Base-by-base conservation (phyloP, 2,113 vertebrate species). In the Rhinogobius similis region DNA sequence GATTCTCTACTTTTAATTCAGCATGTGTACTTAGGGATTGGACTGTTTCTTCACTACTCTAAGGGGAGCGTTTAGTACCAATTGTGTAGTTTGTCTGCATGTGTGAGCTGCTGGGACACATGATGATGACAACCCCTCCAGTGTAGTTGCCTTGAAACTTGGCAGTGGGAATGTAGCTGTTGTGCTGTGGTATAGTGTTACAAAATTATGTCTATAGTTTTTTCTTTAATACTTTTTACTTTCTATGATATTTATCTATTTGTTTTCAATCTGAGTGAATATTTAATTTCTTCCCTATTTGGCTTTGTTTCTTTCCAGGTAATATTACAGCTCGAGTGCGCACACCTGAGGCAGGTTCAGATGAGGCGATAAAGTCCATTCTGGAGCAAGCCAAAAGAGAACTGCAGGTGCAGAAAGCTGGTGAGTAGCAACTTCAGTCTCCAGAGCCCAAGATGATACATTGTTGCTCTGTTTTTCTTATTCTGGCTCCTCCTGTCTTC, bases 361-460 rank as follows among this genome's bases (percentile, higher is more conserved):
- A 98, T 44, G 95, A 98, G 89, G 96, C 95, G 46, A 98, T 99
- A 93, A 98, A 96, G 93, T 97, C 95, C 76, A 98, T 99, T 86
- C 94, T 98, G 7, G 97, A 99, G 69, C 95, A 98, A 92, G 95
- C 96, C 85, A 98, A 96, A 91, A 93, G 95, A 93, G 96, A 98
- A 91, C 93, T 98, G 83, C 97, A 97, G 93, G 96, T 96, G 87
- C 96, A 97, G 92, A 98, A 96, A 93, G 95, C 94, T 66, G 96
- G 97, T 98, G 92, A 11, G 64, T 74, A 26, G 32, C 32, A 4
- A 10, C 48, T 55, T 67, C 59, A 39, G 7, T 76, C 72, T 77
- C n/a, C 24, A 24, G 48, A 20, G n/a, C 36, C 3, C 29, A 70
- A 39, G 62, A 55, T 43, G 14, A 64, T 61, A 9, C 10, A 55